These are phyloP conservation scores for Cerceris rybyensis DNA, from an alignment of 2,888 invertebrate species.

Conservation along the genomic window DNA sequence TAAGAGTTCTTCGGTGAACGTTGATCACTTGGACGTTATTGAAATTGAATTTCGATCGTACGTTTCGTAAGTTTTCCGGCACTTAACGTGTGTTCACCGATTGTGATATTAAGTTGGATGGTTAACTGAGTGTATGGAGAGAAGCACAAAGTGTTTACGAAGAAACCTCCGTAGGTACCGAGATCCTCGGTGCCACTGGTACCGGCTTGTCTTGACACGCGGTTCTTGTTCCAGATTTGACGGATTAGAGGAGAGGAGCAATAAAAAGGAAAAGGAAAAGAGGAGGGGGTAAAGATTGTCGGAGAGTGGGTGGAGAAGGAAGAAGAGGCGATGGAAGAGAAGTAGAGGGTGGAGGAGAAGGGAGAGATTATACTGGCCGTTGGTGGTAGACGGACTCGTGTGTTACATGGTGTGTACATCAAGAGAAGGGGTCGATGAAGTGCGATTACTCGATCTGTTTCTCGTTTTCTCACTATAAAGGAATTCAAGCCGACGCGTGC, in stretches of 20 bases:
- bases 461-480: constrained; percentile 9
- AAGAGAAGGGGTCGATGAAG: constrained; percentile 46
- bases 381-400: constrained; percentile 52
- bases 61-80: too few species aligned
- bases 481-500: constrained; percentile 3
- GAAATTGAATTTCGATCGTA: too few species aligned
- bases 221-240: constrained; percentile 73
- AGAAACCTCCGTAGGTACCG: constrained; percentile 71
- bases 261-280: constrained; percentile 54
- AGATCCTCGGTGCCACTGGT: constrained; percentile 74
- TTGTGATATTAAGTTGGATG: too few species aligned
- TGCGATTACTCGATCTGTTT: constrained; percentile 38
- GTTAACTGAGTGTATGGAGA: neutral
- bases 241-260: constrained; percentile 68
- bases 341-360: constrained; percentile 16
- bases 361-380: constrained; percentile 44
- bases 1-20: too few species aligned
- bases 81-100: too few species aligned
- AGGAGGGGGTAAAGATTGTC: constrained; percentile 39
- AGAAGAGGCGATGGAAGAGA: constrained; percentile 37
- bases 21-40: too few species aligned
- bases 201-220: constrained; percentile 71
- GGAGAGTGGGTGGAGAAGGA: constrained; percentile 26
- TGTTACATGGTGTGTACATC: constrained; percentile 20
- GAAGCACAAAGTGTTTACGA: constrained; percentile 2